These are phyloP conservation scores for Rhinatrema bivittatum DNA, from an alignment of 2,797 vertebrate species.

Conservation along the genomic window DNA sequence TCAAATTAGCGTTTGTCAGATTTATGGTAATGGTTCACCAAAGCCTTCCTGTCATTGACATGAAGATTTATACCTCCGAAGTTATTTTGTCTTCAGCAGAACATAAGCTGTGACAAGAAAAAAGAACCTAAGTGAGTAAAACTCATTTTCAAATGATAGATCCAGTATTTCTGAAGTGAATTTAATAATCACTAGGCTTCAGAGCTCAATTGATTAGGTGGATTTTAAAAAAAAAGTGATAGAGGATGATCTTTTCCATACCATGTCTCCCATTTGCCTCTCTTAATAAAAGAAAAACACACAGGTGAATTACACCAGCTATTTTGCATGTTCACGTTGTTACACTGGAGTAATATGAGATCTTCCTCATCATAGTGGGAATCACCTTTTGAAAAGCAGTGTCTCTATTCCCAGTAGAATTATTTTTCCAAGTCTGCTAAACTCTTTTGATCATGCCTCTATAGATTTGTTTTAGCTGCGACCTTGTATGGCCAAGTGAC, in stretches of 20 bases:
- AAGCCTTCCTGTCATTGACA: constrained; percentile 97
- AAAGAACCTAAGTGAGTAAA: constrained; percentile 13
- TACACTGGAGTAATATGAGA: constrained; percentile 78
- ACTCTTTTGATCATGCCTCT: constrained; percentile 81
- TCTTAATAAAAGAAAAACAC: constrained; percentile 69
- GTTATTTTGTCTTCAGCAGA: constrained; percentile 61
- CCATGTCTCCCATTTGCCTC: constrained; percentile 58
- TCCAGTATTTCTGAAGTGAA: constrained; percentile 2
- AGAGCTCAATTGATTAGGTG: constrained; percentile 42
- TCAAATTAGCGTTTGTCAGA: constrained; percentile 99
- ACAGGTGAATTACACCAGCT: constrained; percentile 70
- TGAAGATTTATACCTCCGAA: constrained; percentile 86
- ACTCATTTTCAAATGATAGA: no score
- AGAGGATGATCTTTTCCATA: constrained; percentile 42
- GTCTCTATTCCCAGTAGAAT: constrained; percentile 83
- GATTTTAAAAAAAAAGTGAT: constrained; percentile 33
- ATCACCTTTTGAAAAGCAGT: constrained; percentile 88
- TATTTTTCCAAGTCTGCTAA: constrained; percentile 87
- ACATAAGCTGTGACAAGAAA: constrained; percentile 35
- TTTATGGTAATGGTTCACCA: constrained; percentile 98
- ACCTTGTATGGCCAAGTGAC: constrained; percentile 63
- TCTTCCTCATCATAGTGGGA: constrained; percentile 69
- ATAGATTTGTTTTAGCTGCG: constrained; percentile 69
- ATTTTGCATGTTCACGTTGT: constrained; percentile 77
- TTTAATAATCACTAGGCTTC: constrained; percentile 11